phyloP scores from a whole-genome alignment of 2,797 vertebrate genomes.

The Antrozous pallidus region DNA sequence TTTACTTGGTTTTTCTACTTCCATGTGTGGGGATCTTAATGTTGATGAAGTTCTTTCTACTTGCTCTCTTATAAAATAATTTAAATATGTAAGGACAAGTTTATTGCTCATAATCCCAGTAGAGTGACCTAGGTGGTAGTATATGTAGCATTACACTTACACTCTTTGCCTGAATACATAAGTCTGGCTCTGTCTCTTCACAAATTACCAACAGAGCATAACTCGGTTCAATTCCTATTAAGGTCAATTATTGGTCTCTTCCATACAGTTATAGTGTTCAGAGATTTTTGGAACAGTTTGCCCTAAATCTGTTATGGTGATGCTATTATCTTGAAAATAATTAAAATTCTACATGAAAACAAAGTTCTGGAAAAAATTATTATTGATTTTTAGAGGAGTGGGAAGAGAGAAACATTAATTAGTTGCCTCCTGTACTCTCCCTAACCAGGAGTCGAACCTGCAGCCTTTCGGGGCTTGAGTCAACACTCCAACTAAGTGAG shows the following conservation, averaged over 20 bases:
- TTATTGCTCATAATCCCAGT: not conserved
- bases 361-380: not conserved
- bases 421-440: not conserved
- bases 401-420: not conserved
- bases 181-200: not conserved
- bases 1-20: slow-evolving; percentile 22
- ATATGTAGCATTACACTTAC: not conserved
- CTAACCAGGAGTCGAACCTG: not conserved
- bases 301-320: not conserved
- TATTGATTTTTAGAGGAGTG: not conserved
- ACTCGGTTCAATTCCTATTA: not conserved
- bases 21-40: not conserved
- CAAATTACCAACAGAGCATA: not conserved
- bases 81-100: not conserved
- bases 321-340: slow-evolving; percentile 29
- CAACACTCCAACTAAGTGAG: not conserved
- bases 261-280: not conserved
- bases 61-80: not conserved
- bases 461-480: not conserved
- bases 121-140: not conserved
- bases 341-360: not conserved
- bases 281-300: slow-evolving; percentile 27
- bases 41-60: not conserved
- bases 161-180: not conserved
- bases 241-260: not conserved